Base-by-base conservation (phyloP, 2,113 vertebrate genomes). In the Callochromis pleurospilus region DNA sequence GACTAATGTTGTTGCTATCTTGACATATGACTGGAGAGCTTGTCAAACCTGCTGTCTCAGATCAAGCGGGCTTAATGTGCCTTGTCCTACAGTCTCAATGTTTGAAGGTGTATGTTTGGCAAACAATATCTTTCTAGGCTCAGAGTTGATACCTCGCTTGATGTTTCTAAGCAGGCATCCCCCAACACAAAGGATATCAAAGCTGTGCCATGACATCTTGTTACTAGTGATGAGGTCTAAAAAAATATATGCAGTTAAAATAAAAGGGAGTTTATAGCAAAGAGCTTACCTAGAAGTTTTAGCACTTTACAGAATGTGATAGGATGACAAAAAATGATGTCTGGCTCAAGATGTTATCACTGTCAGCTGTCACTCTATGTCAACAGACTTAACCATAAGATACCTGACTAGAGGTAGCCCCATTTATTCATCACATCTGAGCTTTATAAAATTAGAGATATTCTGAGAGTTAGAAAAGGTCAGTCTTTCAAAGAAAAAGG, bases 1-100 rank as follows among this genome's bases (percentile, higher is more conserved):
- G 68, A 85, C 53, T 84, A 45, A 83, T 89, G 90, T 86, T 88
- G 85, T 81, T 92, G 82, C 81, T 51, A 77, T 81, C 87, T 88
- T 87, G 79, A 86, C 89, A 89, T 77, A 90, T 84, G 49, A 68
- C 80, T 47, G 56, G 45, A 24, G 81, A 36, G 13, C 83, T 89
- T 91, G 93, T 92, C 90, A 89, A 83, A 84, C 33, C 60, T 40
- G 85, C 90, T 79, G 88, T 62, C 60, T 81, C 62, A 89, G 90
- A 91, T 93, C 86, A 87, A 82, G 70, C 82, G 47, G 77, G 45
- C 84, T 87, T 87, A 87, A 92, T 80, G 75, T 31, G 75, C 58
- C 80, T 60, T 80, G 70, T 88, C 77, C 68, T 89, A 49, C 81
- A 80, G 62, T 84, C 73, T 83, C 26, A 26, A 40, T 10, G 55